Evolutionary conservation across 2,888 invertebrate genomes (phyloP).

Genomic region (Ernsta delagoae): DNA sequence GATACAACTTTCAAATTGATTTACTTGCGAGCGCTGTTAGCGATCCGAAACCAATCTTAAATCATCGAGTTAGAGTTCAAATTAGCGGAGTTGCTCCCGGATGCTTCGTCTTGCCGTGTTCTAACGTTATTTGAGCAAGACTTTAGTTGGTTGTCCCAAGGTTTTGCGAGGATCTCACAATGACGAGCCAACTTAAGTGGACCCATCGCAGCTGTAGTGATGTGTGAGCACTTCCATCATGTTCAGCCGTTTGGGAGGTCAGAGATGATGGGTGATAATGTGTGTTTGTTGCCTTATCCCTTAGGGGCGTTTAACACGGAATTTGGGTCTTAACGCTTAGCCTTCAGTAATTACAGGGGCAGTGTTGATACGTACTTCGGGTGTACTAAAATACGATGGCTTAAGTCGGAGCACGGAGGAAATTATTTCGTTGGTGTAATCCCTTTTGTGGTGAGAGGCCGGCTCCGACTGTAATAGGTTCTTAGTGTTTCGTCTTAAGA

Average conservation of each 20-base stretch:
- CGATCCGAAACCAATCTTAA: slow-evolving; percentile 48
- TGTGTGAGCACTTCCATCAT: slow-evolving; percentile 40
- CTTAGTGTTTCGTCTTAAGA: slow-evolving; percentile 36
- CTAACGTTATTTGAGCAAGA: slow-evolving; percentile 55
- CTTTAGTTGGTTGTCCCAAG: slow-evolving; percentile 55
- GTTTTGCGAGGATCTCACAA: slow-evolving; percentile 54
- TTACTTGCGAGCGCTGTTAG: slow-evolving; percentile 46
- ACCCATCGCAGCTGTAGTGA: slow-evolving; percentile 43
- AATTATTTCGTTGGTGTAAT: slow-evolving; percentile 46
- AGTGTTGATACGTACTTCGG: slow-evolving; percentile 58
- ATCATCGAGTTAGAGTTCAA: slow-evolving; percentile 43
- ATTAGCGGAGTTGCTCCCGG: slow-evolving; percentile 41
- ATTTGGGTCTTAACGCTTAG: slow-evolving; percentile 74
- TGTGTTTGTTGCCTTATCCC: slow-evolving; percentile 63
- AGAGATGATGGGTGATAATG: slow-evolving; percentile 71
- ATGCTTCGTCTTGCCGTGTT: slow-evolving; percentile 51
- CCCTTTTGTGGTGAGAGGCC: slow-evolving; percentile 41
- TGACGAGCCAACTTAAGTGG: slow-evolving; percentile 49
- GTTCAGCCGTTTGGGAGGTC: slow-evolving; percentile 53
- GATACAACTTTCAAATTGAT: slow-evolving; percentile 53
- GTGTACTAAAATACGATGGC: slow-evolving; percentile 46
- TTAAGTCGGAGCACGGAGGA: slow-evolving; percentile 42
- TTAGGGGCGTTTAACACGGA: slow-evolving; percentile 72
- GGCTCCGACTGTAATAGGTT: slow-evolving; percentile 30
- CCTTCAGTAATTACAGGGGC: slow-evolving; percentile 76